Evolutionary conservation across 2,113 vertebrate species (phyloP), one percentile per base, ranked within the genome.

Genomic region (Origma solitaria): DNA sequence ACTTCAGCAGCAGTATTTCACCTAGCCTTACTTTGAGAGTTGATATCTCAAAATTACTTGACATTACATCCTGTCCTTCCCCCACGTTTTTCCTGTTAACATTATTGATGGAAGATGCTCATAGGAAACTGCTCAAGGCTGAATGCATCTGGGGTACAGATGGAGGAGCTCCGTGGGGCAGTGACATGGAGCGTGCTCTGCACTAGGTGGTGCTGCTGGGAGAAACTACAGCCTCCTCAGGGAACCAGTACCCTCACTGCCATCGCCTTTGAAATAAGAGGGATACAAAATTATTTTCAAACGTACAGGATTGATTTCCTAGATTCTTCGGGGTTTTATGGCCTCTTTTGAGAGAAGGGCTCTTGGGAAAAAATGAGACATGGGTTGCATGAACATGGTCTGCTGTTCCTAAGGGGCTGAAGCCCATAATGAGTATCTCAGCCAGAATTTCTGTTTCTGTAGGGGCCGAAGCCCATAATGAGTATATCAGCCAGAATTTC

Each of bases 141-240:
- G 90, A 13, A 24, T 10, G 50, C 90, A 73, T 90, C 62, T 97
- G 88, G 92, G 64, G 7, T 18, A 2, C 95, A 94, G 88, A 65
- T 94, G 96, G 90, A 56, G 31, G 47, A 53, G 54, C 57, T 53
- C 7, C 6, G 51, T 35, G 44, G 50, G 53, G 19, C 83, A 4
- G 37, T 35, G 73, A 33, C 61, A 15, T 8, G 51, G 37, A 77
- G 42, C 57, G 2, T 4, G 73, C 58, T 70, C 88, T 62, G 92
- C 96, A 7, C 95, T 88, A 86, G 94, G 71, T 93, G 94, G 82
- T 86, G 95, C 95, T 95, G 75, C 88, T 27, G 73, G 73, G 28
- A 78, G 84, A 22, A 68, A 1, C 65, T 51, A 2, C 65, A 58
- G 64, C 38, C 30, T 66, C 38, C 38, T 57, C 18, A 1, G 23